A percentile compares a stretch with the other conserved stretches of the same genome.
Conservation (phyloP, 2,113 vertebrate genomes). For the Sturnus vulgaris region DNA sequence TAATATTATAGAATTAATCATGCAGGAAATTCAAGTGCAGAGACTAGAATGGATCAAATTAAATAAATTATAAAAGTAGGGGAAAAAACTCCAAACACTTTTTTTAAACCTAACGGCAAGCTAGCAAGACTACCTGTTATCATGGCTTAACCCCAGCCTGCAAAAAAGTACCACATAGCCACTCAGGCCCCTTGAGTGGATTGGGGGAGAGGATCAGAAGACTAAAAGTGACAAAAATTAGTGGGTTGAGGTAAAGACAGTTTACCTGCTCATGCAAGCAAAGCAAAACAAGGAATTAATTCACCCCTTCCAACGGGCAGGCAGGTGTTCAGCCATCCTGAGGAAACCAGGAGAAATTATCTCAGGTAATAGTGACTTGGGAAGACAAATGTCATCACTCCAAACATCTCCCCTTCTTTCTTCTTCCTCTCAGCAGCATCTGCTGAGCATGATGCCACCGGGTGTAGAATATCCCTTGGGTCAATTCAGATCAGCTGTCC, state of each 20-base stretch:
- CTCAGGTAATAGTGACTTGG: not conserved
- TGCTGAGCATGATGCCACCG: not conserved
- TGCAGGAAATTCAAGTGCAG: constrained; percentile 45
- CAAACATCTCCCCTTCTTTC: not conserved
- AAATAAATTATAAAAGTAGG: constrained; percentile 29
- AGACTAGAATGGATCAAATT: constrained; percentile 56
- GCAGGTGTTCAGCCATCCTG: not conserved
- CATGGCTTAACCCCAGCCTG: not conserved
- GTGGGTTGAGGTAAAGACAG: not conserved
- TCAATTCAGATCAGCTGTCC: not conserved
- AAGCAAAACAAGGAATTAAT: not conserved
- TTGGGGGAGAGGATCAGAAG: not conserved
- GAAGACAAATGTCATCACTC: not conserved
- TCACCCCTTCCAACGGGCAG: not conserved
- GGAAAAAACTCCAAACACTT: not conserved
- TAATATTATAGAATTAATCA: constrained; percentile 66
- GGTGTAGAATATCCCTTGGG: not conserved
- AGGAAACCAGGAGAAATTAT: not conserved
- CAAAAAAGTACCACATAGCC: not conserved
- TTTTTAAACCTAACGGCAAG: constrained; percentile 31
- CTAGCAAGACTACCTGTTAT: not conserved
- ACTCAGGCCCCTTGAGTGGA: not conserved
- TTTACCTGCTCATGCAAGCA: not conserved
- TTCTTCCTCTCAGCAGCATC: not conserved
- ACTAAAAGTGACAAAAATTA: not conserved